Conservation (phyloP, 2,113 vertebrate genomes). For the Promerops cafer region DNA sequence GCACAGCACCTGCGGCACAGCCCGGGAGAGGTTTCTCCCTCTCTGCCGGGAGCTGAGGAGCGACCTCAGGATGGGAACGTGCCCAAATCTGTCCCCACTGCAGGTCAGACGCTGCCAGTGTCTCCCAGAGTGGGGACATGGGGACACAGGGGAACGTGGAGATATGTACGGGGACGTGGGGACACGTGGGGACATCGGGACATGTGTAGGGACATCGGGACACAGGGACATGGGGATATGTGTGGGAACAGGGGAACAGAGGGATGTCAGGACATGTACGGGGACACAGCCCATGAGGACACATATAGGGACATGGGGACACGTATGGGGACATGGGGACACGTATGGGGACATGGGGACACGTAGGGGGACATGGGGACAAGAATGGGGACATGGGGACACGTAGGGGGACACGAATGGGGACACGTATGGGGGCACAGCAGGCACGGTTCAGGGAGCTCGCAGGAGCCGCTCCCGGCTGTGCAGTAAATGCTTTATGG, state of each 20-base stretch:
- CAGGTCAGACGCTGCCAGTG: not conserved
- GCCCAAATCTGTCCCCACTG: not conserved
- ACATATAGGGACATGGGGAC: not conserved
- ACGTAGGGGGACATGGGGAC: not conserved
- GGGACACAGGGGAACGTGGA: not conserved
- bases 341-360: not conserved
- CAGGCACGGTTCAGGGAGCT: not conserved
- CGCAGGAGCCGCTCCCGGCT: not conserved
- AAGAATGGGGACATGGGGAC: not conserved
- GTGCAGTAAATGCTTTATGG: not conserved
- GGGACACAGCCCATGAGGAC: not conserved
- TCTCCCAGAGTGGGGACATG: not conserved
- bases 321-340: not conserved
- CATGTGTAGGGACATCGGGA: not conserved
- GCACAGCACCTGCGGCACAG: not conserved
- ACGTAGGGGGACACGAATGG: too few species aligned
- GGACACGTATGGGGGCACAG: accelerated
- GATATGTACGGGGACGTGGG: accelerated
- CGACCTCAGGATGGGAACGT: not conserved
- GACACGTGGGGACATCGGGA: not conserved
- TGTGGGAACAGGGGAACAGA: not conserved
- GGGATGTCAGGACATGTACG: not conserved
- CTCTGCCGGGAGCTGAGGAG: not conserved
- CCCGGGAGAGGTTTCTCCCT: not conserved
- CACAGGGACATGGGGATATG: not conserved